A percentile compares a stretch with the other conserved stretches of the same genome.
Conservation (phyloP, 2,888 invertebrate species). For the Glaucopsyche alexis region DNA sequence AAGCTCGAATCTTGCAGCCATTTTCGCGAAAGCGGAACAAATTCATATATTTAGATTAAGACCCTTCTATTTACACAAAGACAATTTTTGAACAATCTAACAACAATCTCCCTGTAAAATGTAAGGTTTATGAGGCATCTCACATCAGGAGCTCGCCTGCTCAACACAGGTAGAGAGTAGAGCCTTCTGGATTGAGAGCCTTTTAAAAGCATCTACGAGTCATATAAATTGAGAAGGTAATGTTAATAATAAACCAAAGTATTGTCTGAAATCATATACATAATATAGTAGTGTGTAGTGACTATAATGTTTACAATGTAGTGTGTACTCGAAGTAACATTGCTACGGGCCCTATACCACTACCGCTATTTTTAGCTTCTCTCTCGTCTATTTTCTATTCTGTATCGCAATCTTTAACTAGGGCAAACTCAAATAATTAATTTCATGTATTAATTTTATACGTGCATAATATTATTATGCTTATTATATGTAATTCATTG, state of each 20-base stretch:
- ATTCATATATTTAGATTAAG: neutral
- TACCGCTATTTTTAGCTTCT: neutral
- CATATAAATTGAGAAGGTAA: neutral
- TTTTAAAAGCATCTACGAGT: neutral
- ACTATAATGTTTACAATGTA: neutral
- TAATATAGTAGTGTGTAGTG: too few relatives aligned
- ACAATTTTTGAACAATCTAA: neutral
- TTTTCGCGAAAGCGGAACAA: slow-evolving; percentile 20
- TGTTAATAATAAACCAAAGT: too few relatives aligned
- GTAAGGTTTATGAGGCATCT: neutral
- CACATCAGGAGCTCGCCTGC: neutral
- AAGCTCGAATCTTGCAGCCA: slow-evolving; percentile 4
- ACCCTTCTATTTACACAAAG: neutral
- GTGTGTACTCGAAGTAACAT: neutral
- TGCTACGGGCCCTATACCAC: neutral
- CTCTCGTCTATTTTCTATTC: slow-evolving; percentile 3
- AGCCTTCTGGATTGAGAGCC: neutral
- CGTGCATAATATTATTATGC: neutral
- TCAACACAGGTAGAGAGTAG: neutral
- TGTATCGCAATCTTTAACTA: slow-evolving; percentile 6
- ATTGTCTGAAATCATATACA: too few relatives aligned
- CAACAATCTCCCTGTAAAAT: neutral
- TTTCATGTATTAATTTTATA: neutral
- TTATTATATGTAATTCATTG: neutral
- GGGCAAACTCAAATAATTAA: slow-evolving; percentile 4